Conservation (phyloP, 2,113 vertebrate genomes). For the Phodopus roborovskii region DNA sequence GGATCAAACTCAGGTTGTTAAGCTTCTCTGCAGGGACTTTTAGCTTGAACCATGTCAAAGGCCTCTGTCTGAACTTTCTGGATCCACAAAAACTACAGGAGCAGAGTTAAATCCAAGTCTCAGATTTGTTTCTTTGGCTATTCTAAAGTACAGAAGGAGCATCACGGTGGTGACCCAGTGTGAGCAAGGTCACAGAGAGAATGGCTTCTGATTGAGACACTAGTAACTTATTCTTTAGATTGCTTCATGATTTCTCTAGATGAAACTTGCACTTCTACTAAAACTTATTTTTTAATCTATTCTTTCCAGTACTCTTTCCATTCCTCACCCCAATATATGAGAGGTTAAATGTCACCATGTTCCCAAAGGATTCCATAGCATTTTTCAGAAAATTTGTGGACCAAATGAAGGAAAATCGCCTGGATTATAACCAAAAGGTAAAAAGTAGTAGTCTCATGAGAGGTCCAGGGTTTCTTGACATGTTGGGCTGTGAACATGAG, state of each 20-base stretch:
- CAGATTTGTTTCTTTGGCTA: not conserved
- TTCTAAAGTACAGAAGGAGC: not conserved
- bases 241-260: not conserved
- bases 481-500: not conserved
- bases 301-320: not conserved
- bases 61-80: not conserved
- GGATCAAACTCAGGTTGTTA: not conserved
- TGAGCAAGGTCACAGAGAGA: not conserved
- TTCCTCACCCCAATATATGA: not conserved
- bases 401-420: not conserved
- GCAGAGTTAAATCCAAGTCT: not conserved
- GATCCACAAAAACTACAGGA: not conserved
- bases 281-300: not conserved
- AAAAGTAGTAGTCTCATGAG: not conserved
- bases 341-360: not conserved
- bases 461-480: rapidly evolving
- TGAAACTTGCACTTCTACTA: not conserved
- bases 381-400: not conserved
- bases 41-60: not conserved
- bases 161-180: not conserved
- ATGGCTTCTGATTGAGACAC: not conserved
- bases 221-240: not conserved
- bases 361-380: not conserved
- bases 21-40: not conserved
- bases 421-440: not conserved